Base-by-base conservation (phyloP, 2,888 invertebrate species). In the Odontomyia ornata region DNA sequence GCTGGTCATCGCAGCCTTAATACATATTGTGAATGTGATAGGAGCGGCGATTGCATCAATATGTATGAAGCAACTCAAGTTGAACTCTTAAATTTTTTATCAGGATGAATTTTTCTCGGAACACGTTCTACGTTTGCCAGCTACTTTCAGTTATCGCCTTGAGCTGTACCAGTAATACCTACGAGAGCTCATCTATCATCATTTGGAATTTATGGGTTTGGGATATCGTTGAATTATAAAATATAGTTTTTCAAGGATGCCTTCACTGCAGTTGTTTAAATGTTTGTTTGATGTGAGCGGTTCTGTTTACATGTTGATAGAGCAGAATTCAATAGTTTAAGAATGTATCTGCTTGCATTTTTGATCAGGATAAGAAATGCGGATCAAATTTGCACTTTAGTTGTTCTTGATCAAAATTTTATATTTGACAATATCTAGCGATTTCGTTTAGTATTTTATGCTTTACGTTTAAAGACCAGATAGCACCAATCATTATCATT, bases 41-140 rank as follows among this genome's bases (percentile, higher is more conserved):
- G 13, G 65, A 30, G n/a, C 27, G 28, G 18, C 11, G 65, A 62
- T 30, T 13, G 36, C 65, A 65, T 65, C 65, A 65, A 65, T 65
- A 65, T 36, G 65, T 65, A 65, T 36, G 60, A 25, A 60, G 60
- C 60, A 60, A 25, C 60, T 60, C 15, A 9, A 65, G 36, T 30
- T 30, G 25, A 60, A 30, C 65, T 65, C 65, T 65, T 65, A 36
- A 65, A 65, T 65, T 65, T 65, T 65, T 65, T 65, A 65, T 65
- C 30, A 65, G 25, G 65, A 65, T 65, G 65, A 65, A 65, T n/a
- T 65, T 65, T 65, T 65, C 15, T 23, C 30, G 3, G 60, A 60
- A 21, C n/a, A 28, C 36, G 36, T 30, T 30, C 25, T 4, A n/a
- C 65, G 25, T 23, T 56, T 60, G 60, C 60, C 60, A 60, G 60